Conservation (phyloP, 1,140 invertebrate genomes). For the Drosophila quadrilineata region DNA sequence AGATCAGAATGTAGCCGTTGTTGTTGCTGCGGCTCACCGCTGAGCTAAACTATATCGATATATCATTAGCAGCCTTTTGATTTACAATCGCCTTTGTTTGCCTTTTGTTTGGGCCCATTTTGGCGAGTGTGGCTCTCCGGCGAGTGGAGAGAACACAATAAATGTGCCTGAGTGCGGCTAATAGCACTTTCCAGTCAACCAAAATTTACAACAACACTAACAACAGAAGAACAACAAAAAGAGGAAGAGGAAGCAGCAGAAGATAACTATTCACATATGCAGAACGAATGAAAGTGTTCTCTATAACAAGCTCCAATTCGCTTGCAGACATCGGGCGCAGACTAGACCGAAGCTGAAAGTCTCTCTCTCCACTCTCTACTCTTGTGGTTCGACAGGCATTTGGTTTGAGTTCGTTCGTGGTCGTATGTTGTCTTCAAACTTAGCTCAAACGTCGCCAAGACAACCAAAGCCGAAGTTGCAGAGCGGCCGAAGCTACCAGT, state of each 20-base stretch:
- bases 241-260: too few relatives aligned
- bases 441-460: conserved; percentile 56
- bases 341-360: conserved; percentile 7
- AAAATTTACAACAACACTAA: conserved; percentile 19
- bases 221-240: background rate
- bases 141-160: conserved; percentile 11
- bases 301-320: conserved; percentile 35
- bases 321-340: background rate
- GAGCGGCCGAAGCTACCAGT: conserved; percentile 47
- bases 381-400: too few relatives aligned
- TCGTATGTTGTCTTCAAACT: conserved; percentile 52
- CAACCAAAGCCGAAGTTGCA: conserved; percentile 66
- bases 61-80: conserved; percentile 74
- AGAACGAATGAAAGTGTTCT: conserved; percentile 77
- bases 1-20: conserved; percentile 53
- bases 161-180: conserved; percentile 30
- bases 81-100: conserved; percentile 68
- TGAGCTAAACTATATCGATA: conserved; percentile 57
- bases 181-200: conserved; percentile 57
- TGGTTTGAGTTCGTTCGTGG: conserved; percentile 55
- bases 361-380: too few relatives aligned
- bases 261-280: conserved; percentile 48
- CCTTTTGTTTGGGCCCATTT: conserved; percentile 53
- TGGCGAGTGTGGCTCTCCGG: conserved; percentile 27
- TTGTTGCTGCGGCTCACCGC: conserved; percentile 2